phyloP scores from a whole-genome alignment of 2,113 vertebrate genomes.

The Pipa parva region DNA sequence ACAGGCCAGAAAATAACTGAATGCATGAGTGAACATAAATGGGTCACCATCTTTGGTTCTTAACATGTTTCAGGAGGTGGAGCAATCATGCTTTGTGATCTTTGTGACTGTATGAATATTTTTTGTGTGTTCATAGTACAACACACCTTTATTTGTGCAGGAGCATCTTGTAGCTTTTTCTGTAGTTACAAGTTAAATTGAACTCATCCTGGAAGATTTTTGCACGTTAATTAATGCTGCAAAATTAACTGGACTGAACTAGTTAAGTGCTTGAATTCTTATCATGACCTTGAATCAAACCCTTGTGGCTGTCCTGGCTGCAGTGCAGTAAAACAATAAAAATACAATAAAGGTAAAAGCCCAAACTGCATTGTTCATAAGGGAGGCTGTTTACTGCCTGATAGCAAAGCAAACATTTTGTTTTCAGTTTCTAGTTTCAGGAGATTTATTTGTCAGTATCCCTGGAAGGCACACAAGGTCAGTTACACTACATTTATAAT shows the following conservation, averaged over 20 bases:
- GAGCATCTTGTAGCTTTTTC: too few species aligned
- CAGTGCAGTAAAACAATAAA: not conserved
- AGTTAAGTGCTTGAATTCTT: not conserved
- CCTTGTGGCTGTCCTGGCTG: not conserved
- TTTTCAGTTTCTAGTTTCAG: not conserved
- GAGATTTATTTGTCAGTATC: not conserved
- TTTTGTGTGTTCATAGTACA: too few species aligned
- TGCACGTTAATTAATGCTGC: too few species aligned
- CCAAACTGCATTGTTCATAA: not conserved
- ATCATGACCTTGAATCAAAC: not conserved
- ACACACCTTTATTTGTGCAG: too few species aligned
- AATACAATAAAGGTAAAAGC: not conserved
- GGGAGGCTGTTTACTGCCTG: not conserved
- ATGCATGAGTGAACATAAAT: too few species aligned
- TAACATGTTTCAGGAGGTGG: too few species aligned
- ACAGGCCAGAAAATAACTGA: too few species aligned
- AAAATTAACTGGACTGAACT: not conserved
- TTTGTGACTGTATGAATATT: too few species aligned
- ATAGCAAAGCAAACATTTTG: not conserved
- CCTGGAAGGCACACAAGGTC: not conserved
- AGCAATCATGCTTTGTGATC: too few species aligned
- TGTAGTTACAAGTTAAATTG: too few species aligned
- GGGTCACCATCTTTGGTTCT: too few species aligned
- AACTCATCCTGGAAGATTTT: too few species aligned
- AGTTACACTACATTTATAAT: constrained; percentile 8